Base-by-base conservation (phyloP, 2,113 vertebrate genomes). In the Dendrocopos noguchii region DNA sequence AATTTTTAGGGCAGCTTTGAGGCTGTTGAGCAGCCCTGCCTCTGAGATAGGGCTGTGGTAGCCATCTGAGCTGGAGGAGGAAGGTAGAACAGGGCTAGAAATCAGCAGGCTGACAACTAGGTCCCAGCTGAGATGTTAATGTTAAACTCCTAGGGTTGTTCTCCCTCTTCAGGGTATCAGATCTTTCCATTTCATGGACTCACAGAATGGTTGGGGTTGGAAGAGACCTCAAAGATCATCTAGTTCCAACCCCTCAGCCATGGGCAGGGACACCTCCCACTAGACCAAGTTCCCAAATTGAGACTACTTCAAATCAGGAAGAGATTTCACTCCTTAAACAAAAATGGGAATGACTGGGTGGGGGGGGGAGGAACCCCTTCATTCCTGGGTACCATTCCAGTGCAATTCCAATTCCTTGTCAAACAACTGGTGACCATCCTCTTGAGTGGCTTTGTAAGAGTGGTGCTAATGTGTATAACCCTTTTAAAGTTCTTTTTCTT, bases 381-480 rank as follows among this genome's bases (percentile, higher is more conserved):
- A 20, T 73, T 66, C n/a, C 64, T 75, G 84, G 90, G 74, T 44
- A 65, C 33, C 60, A 10, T 9, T 2, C 50, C 44, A 27, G 65
- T 75, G n/a, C 20, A 0, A 33, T 95, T 93, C 67, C 56, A 34
- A 83, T 83, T 88, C 14, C 4, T 68, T 68, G 44, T 34, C 71
- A 80, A 91, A n/a, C 71, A 74, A 65, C 60, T 53, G 0, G 7
- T 3, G 39, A 80, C 94, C 96, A 96, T 96, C 91, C 97, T 98
- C 98, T 98, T 98, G 98, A 98, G 98, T 98, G 98, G 97, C 80
- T 97, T 95, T 97, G 98, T 97, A 97, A 97, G 97, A 97, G 97
- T 97, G 94, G 96, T 97, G 98, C 98, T 97, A 97, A 97, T 97
- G 97, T 98, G 97, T 98, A 97, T 97, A 97, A 97, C 92, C 95